phyloP scores from a whole-genome alignment of 2,797 vertebrate genomes.

The Pseudomugil tenellus region DNA sequence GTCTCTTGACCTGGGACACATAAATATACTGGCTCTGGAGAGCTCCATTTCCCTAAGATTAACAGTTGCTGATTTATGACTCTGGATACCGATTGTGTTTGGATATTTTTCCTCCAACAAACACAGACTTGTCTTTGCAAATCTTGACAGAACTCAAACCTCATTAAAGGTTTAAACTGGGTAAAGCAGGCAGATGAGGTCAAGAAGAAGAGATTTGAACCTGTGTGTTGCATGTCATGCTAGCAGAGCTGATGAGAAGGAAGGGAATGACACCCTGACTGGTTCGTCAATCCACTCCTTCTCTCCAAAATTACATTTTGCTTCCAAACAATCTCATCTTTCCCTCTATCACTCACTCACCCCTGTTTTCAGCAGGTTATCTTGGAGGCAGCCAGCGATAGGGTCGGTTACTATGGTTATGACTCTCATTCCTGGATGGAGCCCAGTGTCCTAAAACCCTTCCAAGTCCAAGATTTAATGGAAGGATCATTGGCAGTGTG shows the following conservation, averaged over 20 bases:
- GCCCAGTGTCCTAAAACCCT: constrained; percentile 71
- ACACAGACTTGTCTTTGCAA: constrained; percentile 37
- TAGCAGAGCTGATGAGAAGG: constrained; percentile 45
- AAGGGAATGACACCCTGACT: constrained; percentile 30
- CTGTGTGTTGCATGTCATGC: constrained; percentile 29
- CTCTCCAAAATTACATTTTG: constrained; percentile 50
- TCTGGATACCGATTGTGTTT: constrained; percentile 41
- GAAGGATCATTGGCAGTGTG: constrained; percentile 36
- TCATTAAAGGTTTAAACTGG: constrained; percentile 43
- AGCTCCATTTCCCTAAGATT: constrained; percentile 52
- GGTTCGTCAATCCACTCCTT: constrained; percentile 63
- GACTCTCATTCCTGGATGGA: constrained; percentile 60
- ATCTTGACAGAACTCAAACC: constrained; percentile 41
- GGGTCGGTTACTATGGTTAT: constrained; percentile 53
- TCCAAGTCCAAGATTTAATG: constrained; percentile 64
- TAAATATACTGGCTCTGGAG: constrained; percentile 16
- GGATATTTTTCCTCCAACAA: constrained; percentile 44
- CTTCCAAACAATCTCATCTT: constrained; percentile 63
- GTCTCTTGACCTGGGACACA: constrained; percentile 20
- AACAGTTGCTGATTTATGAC: constrained; percentile 67
- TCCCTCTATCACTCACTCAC: constrained; percentile 68
- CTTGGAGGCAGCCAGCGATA: constrained; percentile 52
- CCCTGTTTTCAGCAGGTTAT: constrained; percentile 70
- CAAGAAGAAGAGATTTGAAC: constrained; percentile 27
- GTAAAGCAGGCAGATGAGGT: constrained; percentile 1